These are phyloP conservation scores for Porites rus DNA, from an alignment of 92 coral and sea anemone genomes.

Conservation along the genomic window DNA sequence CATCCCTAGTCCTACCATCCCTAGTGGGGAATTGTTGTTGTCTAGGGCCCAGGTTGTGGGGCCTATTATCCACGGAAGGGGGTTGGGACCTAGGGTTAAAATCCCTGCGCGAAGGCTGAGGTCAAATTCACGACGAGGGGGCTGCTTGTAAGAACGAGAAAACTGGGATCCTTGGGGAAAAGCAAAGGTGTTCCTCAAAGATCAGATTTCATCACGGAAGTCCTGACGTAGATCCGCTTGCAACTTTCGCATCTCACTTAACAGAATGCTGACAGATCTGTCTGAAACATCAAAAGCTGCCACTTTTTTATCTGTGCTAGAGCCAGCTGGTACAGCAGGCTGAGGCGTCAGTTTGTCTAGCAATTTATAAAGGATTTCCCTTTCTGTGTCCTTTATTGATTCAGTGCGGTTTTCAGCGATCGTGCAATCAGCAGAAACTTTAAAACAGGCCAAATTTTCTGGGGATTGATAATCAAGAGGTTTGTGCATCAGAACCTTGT, in stretches of 20 bases:
- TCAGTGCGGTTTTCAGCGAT: background rate
- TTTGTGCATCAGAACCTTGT: slow-evolving; percentile 12
- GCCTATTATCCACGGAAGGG: background rate
- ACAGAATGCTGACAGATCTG: background rate
- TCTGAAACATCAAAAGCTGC: background rate
- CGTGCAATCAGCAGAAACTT: background rate
- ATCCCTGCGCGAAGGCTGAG: background rate
- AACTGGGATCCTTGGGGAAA: background rate
- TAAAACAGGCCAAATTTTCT: background rate
- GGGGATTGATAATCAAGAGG: background rate
- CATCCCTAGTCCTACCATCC: slow-evolving; percentile 3
- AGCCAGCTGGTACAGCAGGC: background rate
- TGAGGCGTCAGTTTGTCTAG: background rate
- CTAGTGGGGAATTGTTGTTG: background rate
- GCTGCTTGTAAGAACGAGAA: background rate
- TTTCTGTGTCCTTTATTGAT: background rate
- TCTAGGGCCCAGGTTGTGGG: background rate
- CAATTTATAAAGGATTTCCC: background rate
- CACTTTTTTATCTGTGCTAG: background rate
- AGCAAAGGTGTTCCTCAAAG: background rate
- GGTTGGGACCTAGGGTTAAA: background rate
- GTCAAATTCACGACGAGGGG: background rate
- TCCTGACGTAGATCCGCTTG: background rate
- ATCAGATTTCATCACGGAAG: background rate
- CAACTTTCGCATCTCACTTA: background rate